Conservation (phyloP, 2,888 invertebrate genomes). For the Diploptera punctata region DNA sequence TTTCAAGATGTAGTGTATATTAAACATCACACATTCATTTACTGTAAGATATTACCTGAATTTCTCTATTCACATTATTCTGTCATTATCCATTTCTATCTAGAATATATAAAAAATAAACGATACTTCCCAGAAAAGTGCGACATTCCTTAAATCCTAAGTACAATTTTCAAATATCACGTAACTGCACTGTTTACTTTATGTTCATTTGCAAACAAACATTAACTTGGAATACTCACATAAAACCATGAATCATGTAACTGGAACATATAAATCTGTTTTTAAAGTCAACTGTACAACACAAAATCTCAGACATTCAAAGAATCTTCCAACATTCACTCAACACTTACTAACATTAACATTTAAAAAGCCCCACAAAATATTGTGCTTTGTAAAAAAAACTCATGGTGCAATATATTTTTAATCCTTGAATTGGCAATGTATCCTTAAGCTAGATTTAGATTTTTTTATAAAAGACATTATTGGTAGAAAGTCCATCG, state of each 20-base stretch:
- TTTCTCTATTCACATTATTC: too few relatives aligned
- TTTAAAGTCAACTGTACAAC: neutral
- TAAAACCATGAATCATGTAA: neutral
- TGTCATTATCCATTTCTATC: too few relatives aligned
- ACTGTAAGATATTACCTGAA: too few relatives aligned
- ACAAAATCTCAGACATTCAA: neutral
- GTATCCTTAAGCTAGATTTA: too few relatives aligned
- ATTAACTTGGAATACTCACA: neutral
- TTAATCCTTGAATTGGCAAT: too few relatives aligned
- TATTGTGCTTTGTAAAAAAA: neutral
- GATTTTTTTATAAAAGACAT: too few relatives aligned
- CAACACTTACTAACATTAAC: neutral
- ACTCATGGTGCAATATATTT: neutral
- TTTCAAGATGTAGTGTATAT: too few relatives aligned
- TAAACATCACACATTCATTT: too few relatives aligned
- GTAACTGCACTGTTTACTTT: neutral
- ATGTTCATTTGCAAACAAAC: neutral
- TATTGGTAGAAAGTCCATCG: too few relatives aligned
- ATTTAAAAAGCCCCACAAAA: conserved; percentile 1
- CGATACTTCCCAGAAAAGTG: too few relatives aligned
- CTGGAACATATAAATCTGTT: neutral
- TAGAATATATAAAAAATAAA: too few relatives aligned
- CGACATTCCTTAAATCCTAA: neutral
- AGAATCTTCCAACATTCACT: neutral
- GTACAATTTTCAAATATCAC: neutral